These are phyloP conservation scores for Pantelozetes paolii DNA, from an alignment of 2,888 invertebrate genomes.

Conservation along the genomic window DNA sequence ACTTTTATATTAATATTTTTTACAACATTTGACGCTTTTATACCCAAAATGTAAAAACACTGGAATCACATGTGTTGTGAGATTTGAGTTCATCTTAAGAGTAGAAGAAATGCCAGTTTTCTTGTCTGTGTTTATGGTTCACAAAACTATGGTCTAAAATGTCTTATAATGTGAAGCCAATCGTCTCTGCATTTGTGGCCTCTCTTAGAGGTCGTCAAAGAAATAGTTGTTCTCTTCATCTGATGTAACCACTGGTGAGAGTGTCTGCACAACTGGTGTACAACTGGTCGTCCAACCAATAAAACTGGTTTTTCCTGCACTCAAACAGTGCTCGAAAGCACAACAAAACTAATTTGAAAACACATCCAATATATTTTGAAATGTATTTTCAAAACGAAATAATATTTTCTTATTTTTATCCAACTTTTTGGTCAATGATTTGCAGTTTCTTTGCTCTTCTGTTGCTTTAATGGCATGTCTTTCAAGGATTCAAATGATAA, in stretches of 20 bases:
- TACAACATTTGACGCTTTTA: not conserved
- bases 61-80: too few relatives aligned
- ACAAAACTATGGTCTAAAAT: not conserved
- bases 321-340: not conserved
- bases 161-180: not conserved
- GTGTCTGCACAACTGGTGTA: not conserved
- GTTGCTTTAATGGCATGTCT: too few relatives aligned
- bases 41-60: too few relatives aligned
- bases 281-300: not conserved
- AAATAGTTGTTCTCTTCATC: not conserved
- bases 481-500: too few relatives aligned
- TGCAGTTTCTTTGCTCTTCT: too few relatives aligned
- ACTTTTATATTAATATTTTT: not conserved
- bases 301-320: not conserved
- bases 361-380: not conserved
- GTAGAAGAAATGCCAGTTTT: too few relatives aligned
- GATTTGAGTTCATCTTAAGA: too few relatives aligned
- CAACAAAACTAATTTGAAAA: too few relatives aligned
- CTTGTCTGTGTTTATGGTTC: not conserved
- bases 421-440: too few relatives aligned
- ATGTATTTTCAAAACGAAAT: not conserved
- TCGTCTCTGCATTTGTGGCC: conserved; percentile 7
- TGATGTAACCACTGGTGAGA: not conserved
- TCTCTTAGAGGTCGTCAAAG: not conserved
- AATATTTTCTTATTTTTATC: too few relatives aligned